Percentiles rank a stretch among this genome's conserved stretches.
Evolutionary conservation across 2,113 vertebrate species (phyloP).

Genomic region (Boleophthalmus pectinirostris): DNA sequence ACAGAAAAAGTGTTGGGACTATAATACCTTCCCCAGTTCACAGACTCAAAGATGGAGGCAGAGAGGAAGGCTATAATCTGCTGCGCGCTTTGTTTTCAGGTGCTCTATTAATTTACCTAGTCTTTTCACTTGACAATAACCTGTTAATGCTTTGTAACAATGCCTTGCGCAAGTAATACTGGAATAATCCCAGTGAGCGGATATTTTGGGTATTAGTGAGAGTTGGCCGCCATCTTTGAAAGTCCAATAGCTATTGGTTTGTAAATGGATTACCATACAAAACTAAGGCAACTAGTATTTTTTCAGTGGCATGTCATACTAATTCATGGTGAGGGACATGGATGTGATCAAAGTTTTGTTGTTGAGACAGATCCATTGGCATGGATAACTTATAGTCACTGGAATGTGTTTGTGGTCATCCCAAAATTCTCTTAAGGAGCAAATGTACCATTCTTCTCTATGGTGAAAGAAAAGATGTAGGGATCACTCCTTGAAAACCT

Average conservation of each 20-base stretch:
- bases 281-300: background rate
- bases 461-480: conserved; percentile 46
- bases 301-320: background rate
- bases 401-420: conserved; percentile 69
- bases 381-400: conserved; percentile 35
- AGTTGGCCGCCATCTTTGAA: background rate
- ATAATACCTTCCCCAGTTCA: conserved; percentile 95
- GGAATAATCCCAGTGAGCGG: background rate
- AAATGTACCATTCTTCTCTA: conserved; percentile 35
- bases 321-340: background rate
- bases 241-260: background rate
- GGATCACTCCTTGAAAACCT: conserved; percentile 68
- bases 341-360: conserved; percentile 17
- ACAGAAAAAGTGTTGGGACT: conserved; percentile 92
- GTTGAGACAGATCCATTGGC: conserved; percentile 49
- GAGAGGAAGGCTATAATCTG: conserved; percentile 32
- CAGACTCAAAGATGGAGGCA: conserved; percentile 64
- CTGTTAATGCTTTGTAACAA: conserved; percentile 2
- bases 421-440: conserved; percentile 55
- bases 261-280: conserved; percentile 6
- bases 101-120: conserved; percentile 13
- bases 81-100: conserved; percentile 39
- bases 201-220: conserved; percentile 13
- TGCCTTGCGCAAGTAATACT: background rate
- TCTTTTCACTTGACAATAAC: conserved; percentile 13